These are phyloP conservation scores for Solenodon paradoxus DNA, from an alignment of 2,113 vertebrate genomes.

Conservation along the genomic window DNA sequence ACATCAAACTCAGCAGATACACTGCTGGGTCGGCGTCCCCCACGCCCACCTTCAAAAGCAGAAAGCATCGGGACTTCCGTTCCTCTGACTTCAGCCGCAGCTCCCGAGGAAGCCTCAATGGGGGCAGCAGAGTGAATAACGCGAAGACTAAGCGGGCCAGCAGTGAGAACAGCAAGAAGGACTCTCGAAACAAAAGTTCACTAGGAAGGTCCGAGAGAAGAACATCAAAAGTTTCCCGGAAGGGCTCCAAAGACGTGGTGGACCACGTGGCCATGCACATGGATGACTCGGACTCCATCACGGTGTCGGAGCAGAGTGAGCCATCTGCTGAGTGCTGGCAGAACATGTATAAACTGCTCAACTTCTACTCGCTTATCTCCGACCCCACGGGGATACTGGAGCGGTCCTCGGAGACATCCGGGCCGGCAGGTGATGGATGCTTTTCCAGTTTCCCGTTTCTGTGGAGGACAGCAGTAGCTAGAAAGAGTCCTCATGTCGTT, in stretches of 20 bases:
- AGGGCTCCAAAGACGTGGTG: slow-evolving; percentile 96
- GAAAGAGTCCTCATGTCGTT: too few relatives aligned
- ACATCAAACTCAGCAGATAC: slow-evolving; percentile 98
- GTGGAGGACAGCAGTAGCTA: neutral
- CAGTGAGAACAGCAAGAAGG: slow-evolving; percentile 88
- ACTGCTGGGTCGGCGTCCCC: slow-evolving; percentile 97
- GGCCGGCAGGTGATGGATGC: slow-evolving; percentile 86
- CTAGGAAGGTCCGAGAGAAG: slow-evolving; percentile 93
- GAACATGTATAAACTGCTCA: slow-evolving; percentile 99
- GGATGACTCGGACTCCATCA: slow-evolving; percentile 99
- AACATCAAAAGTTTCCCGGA: slow-evolving; percentile 95
- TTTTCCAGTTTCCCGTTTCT: neutral
- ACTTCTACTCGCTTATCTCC: slow-evolving; percentile 99
- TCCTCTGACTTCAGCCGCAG: slow-evolving; percentile 98
- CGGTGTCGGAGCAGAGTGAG: slow-evolving; percentile 98
- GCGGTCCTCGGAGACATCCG: slow-evolving; percentile 92
- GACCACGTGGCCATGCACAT: slow-evolving; percentile 97
- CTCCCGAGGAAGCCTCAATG: slow-evolving; percentile 95
- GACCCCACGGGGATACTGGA: slow-evolving; percentile 98
- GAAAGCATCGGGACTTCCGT: slow-evolving; percentile 93
- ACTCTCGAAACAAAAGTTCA: slow-evolving; percentile 91
- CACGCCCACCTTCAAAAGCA: slow-evolving; percentile 95
- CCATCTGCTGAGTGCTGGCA: slow-evolving; percentile 99
- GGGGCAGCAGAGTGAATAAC: slow-evolving; percentile 88
- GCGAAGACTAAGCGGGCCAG: slow-evolving; percentile 89